Base-by-base conservation (phyloP, 2,888 invertebrate genomes). In the Microdon myrmicae region DNA sequence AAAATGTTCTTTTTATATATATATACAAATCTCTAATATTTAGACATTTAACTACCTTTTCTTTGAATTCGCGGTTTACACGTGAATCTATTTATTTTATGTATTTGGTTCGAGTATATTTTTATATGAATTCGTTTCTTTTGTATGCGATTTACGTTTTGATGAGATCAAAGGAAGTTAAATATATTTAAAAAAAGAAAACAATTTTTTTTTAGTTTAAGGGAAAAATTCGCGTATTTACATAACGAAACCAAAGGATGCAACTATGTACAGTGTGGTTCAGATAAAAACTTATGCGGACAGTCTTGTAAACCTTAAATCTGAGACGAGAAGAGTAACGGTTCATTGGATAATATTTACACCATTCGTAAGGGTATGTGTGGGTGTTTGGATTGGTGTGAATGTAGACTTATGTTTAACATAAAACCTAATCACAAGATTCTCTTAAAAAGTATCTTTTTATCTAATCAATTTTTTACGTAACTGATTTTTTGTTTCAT, bases 391-490 rank as follows among this genome's bases (percentile, higher is more conserved):
- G n/a, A n/a, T n/a, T n/a, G n/a, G n/a, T n/a, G n/a, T 58, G 56
- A 59, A 25, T 45, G 35, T 47, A 38, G 43, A 59, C 53, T 66
- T 59, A 66, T 66, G 66, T 66, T 66, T 59, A 66, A 66, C 66
- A 66, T 66, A 66, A 59, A 66, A 66, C 66, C 59, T 66, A 66
- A 66, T 66, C 66, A 66, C 66, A 66, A 14, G 59, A 59, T 59
- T 66, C 59, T 59, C 32, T 38, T 53, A 41, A 39, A 7, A 14
- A 12, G 26, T 6, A 12, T 20, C n/a, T 12, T 10, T 8, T 16
- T 26, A 26, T 0, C 6, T n/a, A 9, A 19, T 9, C 5, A 10
- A 22, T 16, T 5, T 39, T 35, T 44, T 39, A 34, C 23, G 26
- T 44, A 54, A 35, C 29, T 56, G n/a, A 6, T 39, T 14, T 54